A percentile compares a stretch with the other conserved stretches of the same genome.
Conservation (phyloP, 2,888 invertebrate species). For the Parthenolecanium corni region DNA sequence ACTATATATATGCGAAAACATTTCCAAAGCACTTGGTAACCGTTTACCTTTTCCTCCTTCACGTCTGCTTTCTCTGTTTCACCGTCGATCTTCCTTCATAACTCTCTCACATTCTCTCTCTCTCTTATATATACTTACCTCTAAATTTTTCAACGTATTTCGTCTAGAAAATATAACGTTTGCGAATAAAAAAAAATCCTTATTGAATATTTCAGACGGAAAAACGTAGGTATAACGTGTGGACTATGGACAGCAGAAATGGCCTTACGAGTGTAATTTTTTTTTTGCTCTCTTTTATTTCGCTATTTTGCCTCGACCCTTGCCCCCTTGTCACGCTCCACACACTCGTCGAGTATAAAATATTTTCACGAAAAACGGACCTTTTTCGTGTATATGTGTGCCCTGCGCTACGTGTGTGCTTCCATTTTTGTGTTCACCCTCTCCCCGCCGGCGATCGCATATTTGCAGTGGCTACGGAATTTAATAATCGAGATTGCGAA, state of each 20-base stretch:
- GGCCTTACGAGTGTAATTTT: conserved; percentile 16
- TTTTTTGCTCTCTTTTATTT: neutral
- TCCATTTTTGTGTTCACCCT: too few relatives aligned
- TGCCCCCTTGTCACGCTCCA: too few relatives aligned
- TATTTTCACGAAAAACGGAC: conserved; percentile 7
- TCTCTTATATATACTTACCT: neutral
- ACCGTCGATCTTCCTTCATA: neutral
- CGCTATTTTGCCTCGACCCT: neutral
- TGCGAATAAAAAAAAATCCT: conserved; percentile 15
- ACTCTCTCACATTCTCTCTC: neutral
- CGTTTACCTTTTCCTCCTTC: conserved; percentile 14
- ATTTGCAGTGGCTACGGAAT: conserved; percentile 19
- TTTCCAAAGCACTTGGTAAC: conserved; percentile 12
- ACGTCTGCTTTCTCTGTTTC: neutral
- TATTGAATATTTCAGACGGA: conserved; percentile 24
- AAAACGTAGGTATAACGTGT: conserved; percentile 9
- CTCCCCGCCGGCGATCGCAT: neutral
- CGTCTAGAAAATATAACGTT: conserved; percentile 24
- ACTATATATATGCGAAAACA: conserved; percentile 23
- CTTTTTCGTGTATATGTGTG: too few relatives aligned
- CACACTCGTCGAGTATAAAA: neutral
- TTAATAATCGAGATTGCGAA: conserved; percentile 17
- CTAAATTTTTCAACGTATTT: conserved; percentile 24
- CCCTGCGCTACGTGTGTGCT: too few relatives aligned
- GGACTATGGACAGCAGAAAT: conserved; percentile 3